Conservation (phyloP, 2,113 vertebrate species). For the Myrmecobius fasciatus region DNA sequence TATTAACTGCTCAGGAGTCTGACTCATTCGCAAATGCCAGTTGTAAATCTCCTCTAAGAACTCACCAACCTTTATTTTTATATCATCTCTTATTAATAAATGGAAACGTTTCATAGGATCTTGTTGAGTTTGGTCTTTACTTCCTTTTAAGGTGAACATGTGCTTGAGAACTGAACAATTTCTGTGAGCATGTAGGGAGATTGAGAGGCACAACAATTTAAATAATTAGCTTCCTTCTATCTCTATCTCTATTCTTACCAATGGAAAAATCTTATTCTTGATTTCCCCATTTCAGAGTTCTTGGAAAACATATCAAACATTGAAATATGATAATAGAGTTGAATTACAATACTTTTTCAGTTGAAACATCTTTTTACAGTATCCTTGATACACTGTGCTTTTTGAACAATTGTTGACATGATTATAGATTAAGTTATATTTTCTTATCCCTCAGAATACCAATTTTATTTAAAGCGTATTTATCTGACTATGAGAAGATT, state of each 20-base stretch:
- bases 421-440: slow-evolving; percentile 62
- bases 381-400: slow-evolving; percentile 58
- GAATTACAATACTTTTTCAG: slow-evolving; percentile 70
- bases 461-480: slow-evolving; percentile 65
- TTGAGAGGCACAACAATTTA: slow-evolving; percentile 78
- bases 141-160: slow-evolving; percentile 65
- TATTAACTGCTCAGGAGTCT: slow-evolving; percentile 74
- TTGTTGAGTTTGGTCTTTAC: slow-evolving; percentile 71
- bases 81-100: slow-evolving; percentile 74
- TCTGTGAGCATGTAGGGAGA: slow-evolving; percentile 72
- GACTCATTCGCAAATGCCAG: slow-evolving; percentile 59
- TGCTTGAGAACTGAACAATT: slow-evolving; percentile 59
- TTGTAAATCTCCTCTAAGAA: slow-evolving; percentile 70
- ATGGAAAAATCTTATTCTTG: slow-evolving; percentile 83
- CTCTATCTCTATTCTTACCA: slow-evolving; percentile 81
- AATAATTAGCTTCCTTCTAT: slow-evolving; percentile 75
- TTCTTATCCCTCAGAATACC: slow-evolving; percentile 61
- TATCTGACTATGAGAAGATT: slow-evolving; percentile 46
- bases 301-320: slow-evolving; percentile 81
- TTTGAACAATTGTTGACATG: slow-evolving; percentile 69
- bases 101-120: slow-evolving; percentile 63
- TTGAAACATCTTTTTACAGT: slow-evolving; percentile 68
- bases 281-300: slow-evolving; percentile 79
- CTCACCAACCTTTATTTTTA: slow-evolving; percentile 58
- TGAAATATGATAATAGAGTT: slow-evolving; percentile 76